Evolutionary conservation across 2,113 vertebrate genomes (phyloP), one percentile per base, ranked within the genome.

Genomic region (Syrrhaptes paradoxus): DNA sequence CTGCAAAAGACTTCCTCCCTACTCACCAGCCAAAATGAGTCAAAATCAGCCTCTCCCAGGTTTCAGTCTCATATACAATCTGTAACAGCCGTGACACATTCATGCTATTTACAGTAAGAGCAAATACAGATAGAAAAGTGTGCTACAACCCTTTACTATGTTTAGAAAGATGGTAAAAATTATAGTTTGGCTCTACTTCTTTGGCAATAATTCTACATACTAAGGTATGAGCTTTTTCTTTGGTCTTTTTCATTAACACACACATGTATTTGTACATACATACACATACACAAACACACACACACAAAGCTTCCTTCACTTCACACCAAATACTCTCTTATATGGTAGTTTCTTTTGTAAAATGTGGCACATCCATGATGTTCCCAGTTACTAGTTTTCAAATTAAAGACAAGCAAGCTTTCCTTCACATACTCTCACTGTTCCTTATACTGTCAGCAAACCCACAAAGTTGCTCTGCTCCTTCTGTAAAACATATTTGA

Each of bases 251-350:
- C 34, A 81, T 66, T 84, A 74, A 85, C 21, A 49, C 4, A 34
- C 2, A 76, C 24, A 38, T 1, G 3, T 45, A 54, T 49, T 17
- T 45, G 68, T 12, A 71, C 11, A 54, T 8, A 55, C 4, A 36
- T 3, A 68, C 0, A 2, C 4, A 55, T 5, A 57, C 10, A 70
- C 13, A n/a, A n/a, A n/a, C n/a, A 46, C 6, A 38, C 28, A 46
- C 3, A 66, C 4, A 57, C 6, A 52, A 18, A 66, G 15, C 29
- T 74, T 87, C 59, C 36, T 67, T 17, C 19, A 29, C 31, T 74
- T 32, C 17, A n/a, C 22, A 73, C 26, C 38, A 62, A 51, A 74
- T 3, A 2, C 17, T 58, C 41, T 83, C 46, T 22, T 25, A 62
- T 46, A 48, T 3, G 6, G 20, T 45, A 16, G 16, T 26, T 66